Conservation (phyloP, 2,797 vertebrate species). For the Pangasius sanitwongsei region DNA sequence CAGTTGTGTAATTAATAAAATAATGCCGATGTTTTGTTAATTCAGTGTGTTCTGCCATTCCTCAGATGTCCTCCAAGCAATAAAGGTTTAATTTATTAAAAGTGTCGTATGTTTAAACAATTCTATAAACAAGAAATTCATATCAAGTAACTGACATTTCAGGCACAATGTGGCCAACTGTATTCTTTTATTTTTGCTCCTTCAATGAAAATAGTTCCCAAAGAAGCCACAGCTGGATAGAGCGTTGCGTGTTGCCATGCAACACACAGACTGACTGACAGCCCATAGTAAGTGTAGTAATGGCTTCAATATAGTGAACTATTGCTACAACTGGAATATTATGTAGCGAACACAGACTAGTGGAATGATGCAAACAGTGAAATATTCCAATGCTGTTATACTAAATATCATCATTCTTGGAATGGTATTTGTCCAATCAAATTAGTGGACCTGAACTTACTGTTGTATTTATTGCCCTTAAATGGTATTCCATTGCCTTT, state of each 20-base stretch:
- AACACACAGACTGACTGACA: background rate
- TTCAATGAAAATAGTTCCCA: background rate
- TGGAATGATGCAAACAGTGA: background rate
- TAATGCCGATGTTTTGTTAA: background rate
- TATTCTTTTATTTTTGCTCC: background rate
- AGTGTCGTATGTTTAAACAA: background rate
- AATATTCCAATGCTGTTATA: background rate
- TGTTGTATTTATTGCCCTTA: background rate
- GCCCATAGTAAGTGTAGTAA: background rate
- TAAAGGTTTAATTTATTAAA: background rate
- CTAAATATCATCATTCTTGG: background rate
- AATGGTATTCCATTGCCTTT: background rate
- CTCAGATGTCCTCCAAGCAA: no score
- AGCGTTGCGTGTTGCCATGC: background rate
- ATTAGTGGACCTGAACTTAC: background rate
- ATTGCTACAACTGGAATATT: background rate
- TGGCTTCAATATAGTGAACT: background rate
- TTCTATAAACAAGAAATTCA: background rate
- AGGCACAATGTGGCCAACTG: background rate
- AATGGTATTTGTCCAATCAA: background rate
- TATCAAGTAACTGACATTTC: background rate
- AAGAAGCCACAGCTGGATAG: background rate
- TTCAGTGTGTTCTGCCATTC: background rate
- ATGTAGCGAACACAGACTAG: background rate
- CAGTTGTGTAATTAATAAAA: background rate